Conservation (phyloP, 1,140 invertebrate species). For the Euura saliciscinereae region DNA sequence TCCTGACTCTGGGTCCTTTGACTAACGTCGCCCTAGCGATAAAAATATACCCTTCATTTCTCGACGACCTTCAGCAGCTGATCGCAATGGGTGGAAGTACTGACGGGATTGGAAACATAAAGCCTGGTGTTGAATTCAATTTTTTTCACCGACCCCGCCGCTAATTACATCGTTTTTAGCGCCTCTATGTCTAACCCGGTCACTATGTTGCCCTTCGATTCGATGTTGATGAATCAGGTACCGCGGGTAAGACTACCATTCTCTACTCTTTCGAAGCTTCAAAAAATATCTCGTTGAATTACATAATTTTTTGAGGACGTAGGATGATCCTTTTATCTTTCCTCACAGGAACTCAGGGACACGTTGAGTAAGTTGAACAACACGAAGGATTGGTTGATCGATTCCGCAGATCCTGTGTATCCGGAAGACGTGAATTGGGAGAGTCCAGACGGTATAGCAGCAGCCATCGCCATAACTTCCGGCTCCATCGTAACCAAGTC, state of each 20-base stretch:
- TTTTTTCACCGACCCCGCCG: slow-evolving; percentile 66
- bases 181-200: slow-evolving; percentile 34
- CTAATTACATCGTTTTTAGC: slow-evolving; percentile 61
- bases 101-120: slow-evolving; percentile 58
- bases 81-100: slow-evolving; percentile 64
- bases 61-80: slow-evolving; percentile 55
- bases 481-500: neutral
- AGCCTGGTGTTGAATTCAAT: slow-evolving; percentile 65
- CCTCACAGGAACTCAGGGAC: slow-evolving; percentile 38
- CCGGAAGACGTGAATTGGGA: slow-evolving; percentile 21
- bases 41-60: slow-evolving; percentile 58
- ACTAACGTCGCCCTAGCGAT: slow-evolving; percentile 69
- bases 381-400: slow-evolving; percentile 41
- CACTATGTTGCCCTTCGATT: slow-evolving; percentile 52
- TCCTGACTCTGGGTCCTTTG: slow-evolving; percentile 62
- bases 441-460: slow-evolving; percentile 21
- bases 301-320: too few species aligned
- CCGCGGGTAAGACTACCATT: too few species aligned
- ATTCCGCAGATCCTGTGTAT: slow-evolving; percentile 39
- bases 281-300: too few species aligned
- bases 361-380: slow-evolving; percentile 37
- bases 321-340: too few species aligned
- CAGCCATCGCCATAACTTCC: slow-evolving; percentile 6
- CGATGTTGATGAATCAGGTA: too few species aligned
- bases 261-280: too few species aligned